Percentiles rank a stretch among this genome's conserved stretches.
phyloP scores from a whole-genome alignment of 2,113 vertebrate genomes.

The Alces alces region DNA sequence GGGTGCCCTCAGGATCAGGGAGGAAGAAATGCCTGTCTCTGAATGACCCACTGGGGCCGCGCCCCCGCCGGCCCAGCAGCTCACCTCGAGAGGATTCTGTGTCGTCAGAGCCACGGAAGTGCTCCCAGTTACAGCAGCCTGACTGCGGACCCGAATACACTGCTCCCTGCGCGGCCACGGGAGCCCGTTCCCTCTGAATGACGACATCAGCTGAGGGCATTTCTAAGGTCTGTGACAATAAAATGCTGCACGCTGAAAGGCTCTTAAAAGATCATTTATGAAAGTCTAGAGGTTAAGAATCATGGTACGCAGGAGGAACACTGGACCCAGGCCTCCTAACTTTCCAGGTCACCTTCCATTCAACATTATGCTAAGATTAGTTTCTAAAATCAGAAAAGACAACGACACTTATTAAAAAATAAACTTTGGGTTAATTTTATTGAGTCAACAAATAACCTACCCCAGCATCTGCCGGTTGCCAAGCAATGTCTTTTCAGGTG shows the following conservation, averaged over 20 bases:
- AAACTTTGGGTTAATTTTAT: background rate
- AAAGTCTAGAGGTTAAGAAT: background rate
- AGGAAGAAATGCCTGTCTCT: background rate
- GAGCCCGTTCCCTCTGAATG: background rate
- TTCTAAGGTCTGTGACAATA: background rate
- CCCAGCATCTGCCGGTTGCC: background rate
- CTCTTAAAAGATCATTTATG: background rate
- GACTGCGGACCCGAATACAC: background rate
- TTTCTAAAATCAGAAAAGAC: background rate
- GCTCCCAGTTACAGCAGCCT: background rate
- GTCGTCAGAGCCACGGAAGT: background rate
- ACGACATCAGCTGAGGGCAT: background rate
- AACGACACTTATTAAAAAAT: background rate
- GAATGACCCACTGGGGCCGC: background rate
- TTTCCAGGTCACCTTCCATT: background rate
- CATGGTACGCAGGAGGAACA: background rate
- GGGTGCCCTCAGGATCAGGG: background rate
- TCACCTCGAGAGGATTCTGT: rapidly evolving
- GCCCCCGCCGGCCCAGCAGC: background rate
- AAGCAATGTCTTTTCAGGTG: background rate
- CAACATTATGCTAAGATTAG: background rate
- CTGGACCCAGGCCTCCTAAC: background rate
- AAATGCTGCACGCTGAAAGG: background rate
- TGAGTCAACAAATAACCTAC: background rate
- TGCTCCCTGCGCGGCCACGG: too few relatives aligned